Evolutionary conservation across 2,888 invertebrate genomes (phyloP).

Genomic region (Aspidiotus destructor): DNA sequence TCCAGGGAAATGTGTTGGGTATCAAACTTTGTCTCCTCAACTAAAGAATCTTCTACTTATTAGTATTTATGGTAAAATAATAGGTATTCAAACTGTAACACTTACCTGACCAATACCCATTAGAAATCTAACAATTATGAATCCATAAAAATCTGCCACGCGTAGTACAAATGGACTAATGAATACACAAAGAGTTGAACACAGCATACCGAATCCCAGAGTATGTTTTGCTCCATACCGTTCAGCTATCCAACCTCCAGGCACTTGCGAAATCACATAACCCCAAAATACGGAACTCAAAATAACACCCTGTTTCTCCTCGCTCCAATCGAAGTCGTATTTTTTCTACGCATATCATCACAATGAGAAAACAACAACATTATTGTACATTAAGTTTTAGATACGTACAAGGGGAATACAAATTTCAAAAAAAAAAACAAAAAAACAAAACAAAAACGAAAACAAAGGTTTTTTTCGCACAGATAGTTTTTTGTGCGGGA

Average conservation of each 20-base stretch:
- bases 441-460: no score
- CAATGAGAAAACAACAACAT: no score
- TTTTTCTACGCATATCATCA: constrained; percentile 38
- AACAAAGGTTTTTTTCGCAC: no score
- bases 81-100: background rate
- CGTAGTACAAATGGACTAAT: constrained; percentile 44
- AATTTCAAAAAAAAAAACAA: no score
- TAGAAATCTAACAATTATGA: constrained; percentile 43
- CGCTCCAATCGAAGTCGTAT: constrained; percentile 57
- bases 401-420: no score
- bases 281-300: constrained; percentile 46
- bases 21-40: no score
- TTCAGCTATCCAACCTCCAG: constrained; percentile 44
- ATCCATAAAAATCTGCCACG: constrained; percentile 39
- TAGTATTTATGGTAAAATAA: constrained; percentile 32
- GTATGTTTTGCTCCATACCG: constrained; percentile 44
- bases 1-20: no score
- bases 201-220: constrained; percentile 43
- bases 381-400: no score
- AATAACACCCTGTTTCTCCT: constrained; percentile 45
- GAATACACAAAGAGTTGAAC: constrained; percentile 43
- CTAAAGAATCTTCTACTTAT: background rate
- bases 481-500: no score
- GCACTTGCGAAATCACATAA: constrained; percentile 45
- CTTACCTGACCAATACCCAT: constrained; percentile 46